These are phyloP conservation scores for Amiota minor DNA, from an alignment of 2,888 invertebrate species.

Conservation along the genomic window DNA sequence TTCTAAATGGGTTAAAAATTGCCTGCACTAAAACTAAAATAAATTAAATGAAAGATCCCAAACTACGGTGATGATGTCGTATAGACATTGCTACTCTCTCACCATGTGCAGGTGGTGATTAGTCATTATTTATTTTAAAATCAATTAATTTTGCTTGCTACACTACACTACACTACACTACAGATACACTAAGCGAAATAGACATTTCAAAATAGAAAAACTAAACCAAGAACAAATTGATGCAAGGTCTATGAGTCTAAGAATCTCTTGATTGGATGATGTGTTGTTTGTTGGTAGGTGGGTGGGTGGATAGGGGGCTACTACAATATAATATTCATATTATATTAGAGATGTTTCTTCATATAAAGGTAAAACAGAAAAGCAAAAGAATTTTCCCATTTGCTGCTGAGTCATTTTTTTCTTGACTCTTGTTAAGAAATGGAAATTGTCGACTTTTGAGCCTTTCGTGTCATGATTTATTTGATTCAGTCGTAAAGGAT, in stretches of 20 bases:
- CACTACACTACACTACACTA: not conserved
- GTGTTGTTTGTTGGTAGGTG: no score
- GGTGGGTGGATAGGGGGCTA: no score
- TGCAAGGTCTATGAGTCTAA: no score
- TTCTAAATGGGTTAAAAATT: not conserved
- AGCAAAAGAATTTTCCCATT: no score
- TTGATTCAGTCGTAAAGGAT: no score
- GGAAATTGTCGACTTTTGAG: not conserved
- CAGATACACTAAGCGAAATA: not conserved
- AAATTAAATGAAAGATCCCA: not conserved
- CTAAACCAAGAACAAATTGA: no score
- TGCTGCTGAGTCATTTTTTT: no score
- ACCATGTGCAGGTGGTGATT: slow-evolving; percentile 59
- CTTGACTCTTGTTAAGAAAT: slow-evolving; percentile 10
- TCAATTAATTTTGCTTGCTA: slow-evolving; percentile 56
- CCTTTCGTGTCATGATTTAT: no score
- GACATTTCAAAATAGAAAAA: no score
- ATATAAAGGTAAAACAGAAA: no score
- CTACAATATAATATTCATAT: not conserved
- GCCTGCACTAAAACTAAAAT: no score
- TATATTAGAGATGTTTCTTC: slow-evolving; percentile 51
- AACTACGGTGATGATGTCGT: not conserved
- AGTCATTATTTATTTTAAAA: slow-evolving; percentile 65
- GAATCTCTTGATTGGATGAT: no score
- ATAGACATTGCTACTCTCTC: slow-evolving; percentile 19